Conservation (phyloP, 2,113 vertebrate genomes). For the Corythornis cristatus region DNA sequence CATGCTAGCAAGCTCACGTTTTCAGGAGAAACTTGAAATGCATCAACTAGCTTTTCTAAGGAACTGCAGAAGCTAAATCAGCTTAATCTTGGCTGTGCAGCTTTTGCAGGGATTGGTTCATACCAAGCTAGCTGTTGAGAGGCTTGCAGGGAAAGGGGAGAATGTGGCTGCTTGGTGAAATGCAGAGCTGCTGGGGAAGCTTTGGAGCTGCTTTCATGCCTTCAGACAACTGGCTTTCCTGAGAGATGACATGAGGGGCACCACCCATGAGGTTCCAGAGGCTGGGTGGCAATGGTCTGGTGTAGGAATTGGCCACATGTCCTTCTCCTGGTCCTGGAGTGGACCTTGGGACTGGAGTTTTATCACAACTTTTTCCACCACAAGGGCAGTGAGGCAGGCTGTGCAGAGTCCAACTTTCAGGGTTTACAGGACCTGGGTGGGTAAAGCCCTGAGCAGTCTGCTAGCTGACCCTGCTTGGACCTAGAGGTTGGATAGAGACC, state of each 20-base stretch:
- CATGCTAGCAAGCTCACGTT: background rate
- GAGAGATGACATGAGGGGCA: background rate
- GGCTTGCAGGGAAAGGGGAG: background rate
- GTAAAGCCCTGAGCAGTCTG: background rate
- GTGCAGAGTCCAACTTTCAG: fast-evolving
- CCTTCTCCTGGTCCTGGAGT: background rate
- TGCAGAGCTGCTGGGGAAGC: background rate
- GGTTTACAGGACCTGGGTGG: background rate
- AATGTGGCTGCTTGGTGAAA: background rate
- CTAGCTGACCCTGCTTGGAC: background rate
- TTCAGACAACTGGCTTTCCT: background rate
- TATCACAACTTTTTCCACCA: fast-evolving
- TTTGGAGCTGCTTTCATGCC: background rate
- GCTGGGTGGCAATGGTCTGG: background rate
- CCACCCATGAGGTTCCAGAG: fast-evolving
- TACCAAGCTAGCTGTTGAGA: background rate
- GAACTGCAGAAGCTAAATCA: background rate
- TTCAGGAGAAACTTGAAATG: background rate
- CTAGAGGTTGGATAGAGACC: background rate
- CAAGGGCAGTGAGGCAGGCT: background rate
- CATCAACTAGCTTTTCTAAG: background rate
- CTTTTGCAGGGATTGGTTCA: background rate
- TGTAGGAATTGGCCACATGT: background rate
- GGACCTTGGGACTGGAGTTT: background rate
- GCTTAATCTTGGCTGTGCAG: background rate